A percentile compares a stretch with the other conserved stretches of the same genome.
Conservation (phyloP, 2,113 vertebrate genomes). For the Perca schrenkii region DNA sequence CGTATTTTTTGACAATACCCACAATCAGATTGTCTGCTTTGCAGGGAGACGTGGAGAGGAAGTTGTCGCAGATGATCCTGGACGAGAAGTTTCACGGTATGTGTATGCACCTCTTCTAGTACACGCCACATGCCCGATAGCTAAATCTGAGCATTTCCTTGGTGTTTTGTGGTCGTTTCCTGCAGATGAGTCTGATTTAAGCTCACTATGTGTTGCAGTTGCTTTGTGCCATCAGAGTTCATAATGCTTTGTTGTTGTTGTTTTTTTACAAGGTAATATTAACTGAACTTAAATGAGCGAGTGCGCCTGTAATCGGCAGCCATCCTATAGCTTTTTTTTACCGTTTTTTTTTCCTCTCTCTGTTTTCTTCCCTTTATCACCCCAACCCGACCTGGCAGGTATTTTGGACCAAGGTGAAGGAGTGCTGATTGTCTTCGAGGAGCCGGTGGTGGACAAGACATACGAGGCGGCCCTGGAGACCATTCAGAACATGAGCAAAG, state of each 20-base stretch:
- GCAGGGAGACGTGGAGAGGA: constrained; percentile 96
- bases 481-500: constrained; percentile 98
- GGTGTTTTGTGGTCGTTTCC: background rate
- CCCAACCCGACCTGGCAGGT: constrained; percentile 77
- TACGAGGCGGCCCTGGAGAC: constrained; percentile 95
- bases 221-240: background rate
- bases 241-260: background rate
- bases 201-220: background rate
- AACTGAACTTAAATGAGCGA: background rate
- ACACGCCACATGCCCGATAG: background rate
- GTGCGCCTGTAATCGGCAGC: background rate
- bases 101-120: background rate
- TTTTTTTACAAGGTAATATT: background rate
- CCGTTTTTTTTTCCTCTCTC: background rate
- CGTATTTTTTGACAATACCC: background rate
- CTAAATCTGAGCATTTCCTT: background rate
- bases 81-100: constrained; percentile 97
- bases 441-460: constrained; percentile 95
- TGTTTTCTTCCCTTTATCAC: background rate
- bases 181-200: background rate
- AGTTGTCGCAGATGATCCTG: constrained; percentile 98
- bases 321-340: background rate
- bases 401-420: constrained; percentile 98
- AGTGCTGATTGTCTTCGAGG: constrained; percentile 94
- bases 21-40: background rate